Percentiles rank a stretch among this genome's conserved stretches.
phyloP scores from a whole-genome alignment of 2,113 vertebrate genomes.

The Seriola rivoliana region DNA sequence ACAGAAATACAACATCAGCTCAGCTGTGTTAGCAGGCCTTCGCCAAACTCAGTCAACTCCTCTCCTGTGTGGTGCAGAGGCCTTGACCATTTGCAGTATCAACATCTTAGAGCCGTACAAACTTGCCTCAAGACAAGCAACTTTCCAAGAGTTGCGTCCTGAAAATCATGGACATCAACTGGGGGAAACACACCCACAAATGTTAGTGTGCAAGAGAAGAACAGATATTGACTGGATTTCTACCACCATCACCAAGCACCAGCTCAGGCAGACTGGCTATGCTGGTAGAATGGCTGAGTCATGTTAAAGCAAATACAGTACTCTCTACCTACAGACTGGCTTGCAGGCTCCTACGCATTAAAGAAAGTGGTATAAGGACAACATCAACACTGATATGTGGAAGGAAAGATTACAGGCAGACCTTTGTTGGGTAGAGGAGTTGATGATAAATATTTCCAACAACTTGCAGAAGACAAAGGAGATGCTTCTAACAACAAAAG shows the following conservation, averaged over 20 bases:
- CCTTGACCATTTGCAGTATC: not conserved
- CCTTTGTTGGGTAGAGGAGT: not conserved
- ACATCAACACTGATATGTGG: not conserved
- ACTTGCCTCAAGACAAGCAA: not conserved
- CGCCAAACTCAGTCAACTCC: not conserved
- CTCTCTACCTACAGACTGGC: not conserved
- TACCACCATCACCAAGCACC: not conserved
- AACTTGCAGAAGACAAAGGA: not conserved
- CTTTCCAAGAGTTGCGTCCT: not conserved
- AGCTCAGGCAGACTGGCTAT: not conserved
- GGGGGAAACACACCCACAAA: not conserved
- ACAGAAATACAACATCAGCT: not conserved
- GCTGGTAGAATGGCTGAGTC: not conserved
- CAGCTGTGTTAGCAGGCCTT: not conserved
- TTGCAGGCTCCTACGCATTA: not conserved
- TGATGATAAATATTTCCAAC: not conserved
- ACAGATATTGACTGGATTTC: slow-evolving; percentile 4
- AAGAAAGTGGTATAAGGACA: not conserved
- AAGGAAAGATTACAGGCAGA: not conserved
- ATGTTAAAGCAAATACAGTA: not conserved
- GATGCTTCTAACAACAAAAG: not conserved
- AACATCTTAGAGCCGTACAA: not conserved
- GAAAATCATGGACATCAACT: not conserved
- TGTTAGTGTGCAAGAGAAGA: not conserved
- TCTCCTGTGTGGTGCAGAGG: slow-evolving; percentile 2